These are phyloP conservation scores for Chrosomus eos DNA, from an alignment of 2,797 vertebrate species.

Conservation along the genomic window DNA sequence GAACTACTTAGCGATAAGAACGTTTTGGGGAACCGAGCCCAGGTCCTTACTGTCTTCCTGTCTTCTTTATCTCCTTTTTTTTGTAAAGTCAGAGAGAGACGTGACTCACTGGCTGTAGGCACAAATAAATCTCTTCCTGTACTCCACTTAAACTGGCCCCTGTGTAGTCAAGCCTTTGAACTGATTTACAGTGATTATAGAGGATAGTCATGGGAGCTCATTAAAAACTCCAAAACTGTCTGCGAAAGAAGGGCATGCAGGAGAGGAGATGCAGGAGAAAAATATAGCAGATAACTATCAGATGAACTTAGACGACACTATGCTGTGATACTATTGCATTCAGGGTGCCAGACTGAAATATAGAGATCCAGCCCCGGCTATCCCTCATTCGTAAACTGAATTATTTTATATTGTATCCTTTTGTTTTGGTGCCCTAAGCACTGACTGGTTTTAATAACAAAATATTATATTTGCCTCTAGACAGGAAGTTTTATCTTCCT, in stretches of 20 bases:
- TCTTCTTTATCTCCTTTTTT: not conserved
- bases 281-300: constrained; percentile 19
- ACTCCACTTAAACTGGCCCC: constrained; percentile 44
- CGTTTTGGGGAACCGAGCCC: no score
- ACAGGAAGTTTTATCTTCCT: not conserved
- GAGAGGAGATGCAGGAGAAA: constrained; percentile 5
- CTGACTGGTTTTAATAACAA: constrained; percentile 32
- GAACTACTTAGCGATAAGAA: no score
- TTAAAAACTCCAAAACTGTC: constrained; percentile 43
- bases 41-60: not conserved
- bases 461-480: constrained; percentile 1
- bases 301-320: not conserved
- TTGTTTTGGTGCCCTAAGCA: constrained; percentile 7
- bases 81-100: constrained; percentile 15
- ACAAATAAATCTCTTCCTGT: constrained; percentile 51
- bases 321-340: constrained; percentile 3
- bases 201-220: constrained; percentile 57
- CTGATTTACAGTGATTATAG: constrained; percentile 57
- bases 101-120: constrained; percentile 53
- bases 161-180: constrained; percentile 59
- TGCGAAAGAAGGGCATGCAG: constrained; percentile 18
- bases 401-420: constrained; percentile 22
- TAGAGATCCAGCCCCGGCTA: not conserved
- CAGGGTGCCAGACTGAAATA: not conserved
- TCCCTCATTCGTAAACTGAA: not conserved